Evolutionary conservation across 1,140 invertebrate genomes (phyloP).

Genomic region (Drosophila mojavensis): DNA sequence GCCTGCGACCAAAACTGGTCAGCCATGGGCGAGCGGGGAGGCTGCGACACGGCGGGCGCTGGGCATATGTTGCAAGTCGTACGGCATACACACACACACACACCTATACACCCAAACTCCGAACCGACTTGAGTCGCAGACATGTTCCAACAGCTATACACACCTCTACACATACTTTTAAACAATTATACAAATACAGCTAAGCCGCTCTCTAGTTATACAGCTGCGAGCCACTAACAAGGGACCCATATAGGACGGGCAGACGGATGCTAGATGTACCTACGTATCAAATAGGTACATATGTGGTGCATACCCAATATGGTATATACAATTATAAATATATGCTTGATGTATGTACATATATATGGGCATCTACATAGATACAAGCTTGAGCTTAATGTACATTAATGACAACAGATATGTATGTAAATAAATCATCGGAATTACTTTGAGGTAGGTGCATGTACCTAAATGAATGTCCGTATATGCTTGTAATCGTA

Average conservation of each 20-base stretch:
- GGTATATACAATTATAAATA: not conserved
- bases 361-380: too few relatives aligned
- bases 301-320: not conserved
- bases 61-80: slow-evolving; percentile 68
- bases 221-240: slow-evolving; percentile 21
- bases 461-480: too few relatives aligned
- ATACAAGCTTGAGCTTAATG: too few relatives aligned
- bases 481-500: too few relatives aligned
- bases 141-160: too few relatives aligned
- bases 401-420: too few relatives aligned
- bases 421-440: too few relatives aligned
- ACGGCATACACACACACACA: slow-evolving; percentile 52
- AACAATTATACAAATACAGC: too few relatives aligned
- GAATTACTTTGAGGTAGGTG: too few relatives aligned
- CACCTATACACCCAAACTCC: slow-evolving; percentile 33
- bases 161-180: too few relatives aligned
- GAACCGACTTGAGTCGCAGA: not conserved
- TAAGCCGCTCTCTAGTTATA: slow-evolving; percentile 5
- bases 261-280: slow-evolving; percentile 19
- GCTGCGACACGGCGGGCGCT: slow-evolving; percentile 22
- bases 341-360: not conserved
- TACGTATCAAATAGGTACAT: slow-evolving; percentile 32
- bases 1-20: slow-evolving; percentile 54
- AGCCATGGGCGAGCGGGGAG: slow-evolving; percentile 19
- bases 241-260: slow-evolving; percentile 59